Evolutionary conservation across 2,113 vertebrate genomes (phyloP).

Genomic region (Phainopepla nitens): DNA sequence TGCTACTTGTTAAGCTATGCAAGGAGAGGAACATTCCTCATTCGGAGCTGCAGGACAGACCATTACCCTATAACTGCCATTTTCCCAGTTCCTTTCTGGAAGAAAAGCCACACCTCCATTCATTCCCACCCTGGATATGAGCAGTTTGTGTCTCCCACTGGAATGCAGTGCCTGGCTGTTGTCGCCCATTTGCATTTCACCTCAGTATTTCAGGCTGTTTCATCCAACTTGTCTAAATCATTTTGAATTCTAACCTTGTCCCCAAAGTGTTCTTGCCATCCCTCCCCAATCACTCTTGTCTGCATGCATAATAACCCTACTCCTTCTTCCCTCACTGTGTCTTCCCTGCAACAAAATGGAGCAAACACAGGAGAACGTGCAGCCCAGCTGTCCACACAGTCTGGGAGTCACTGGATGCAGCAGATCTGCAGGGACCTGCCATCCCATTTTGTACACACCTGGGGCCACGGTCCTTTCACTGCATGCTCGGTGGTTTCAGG

Average conservation of each 20-base stretch:
- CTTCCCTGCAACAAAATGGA: not conserved
- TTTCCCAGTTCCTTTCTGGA: not conserved
- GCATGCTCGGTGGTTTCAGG: not conserved
- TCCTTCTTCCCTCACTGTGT: not conserved
- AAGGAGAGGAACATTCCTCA: not conserved
- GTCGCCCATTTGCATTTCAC: not conserved
- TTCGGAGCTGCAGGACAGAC: not conserved
- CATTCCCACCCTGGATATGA: not conserved
- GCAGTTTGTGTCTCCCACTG: not conserved
- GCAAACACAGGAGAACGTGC: not conserved
- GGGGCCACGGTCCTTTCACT: not conserved
- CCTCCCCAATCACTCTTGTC: not conserved
- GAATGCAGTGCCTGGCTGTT: not conserved
- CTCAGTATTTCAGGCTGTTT: not conserved
- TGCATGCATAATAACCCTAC: conserved; percentile 27
- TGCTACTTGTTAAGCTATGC: not conserved
- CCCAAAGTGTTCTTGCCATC: conserved; percentile 15
- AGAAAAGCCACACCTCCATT: not conserved
- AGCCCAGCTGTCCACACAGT: not conserved
- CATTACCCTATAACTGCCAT: not conserved
- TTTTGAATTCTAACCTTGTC: conserved; percentile 34
- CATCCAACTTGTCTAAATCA: not conserved
- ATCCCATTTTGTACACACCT: not conserved
- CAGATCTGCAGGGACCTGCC: not conserved
- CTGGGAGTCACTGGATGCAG: not conserved